A percentile compares a stretch with the other conserved stretches of the same genome.
Conservation (phyloP, 2,888 invertebrate genomes). For the Drosophila percnosoma region DNA sequence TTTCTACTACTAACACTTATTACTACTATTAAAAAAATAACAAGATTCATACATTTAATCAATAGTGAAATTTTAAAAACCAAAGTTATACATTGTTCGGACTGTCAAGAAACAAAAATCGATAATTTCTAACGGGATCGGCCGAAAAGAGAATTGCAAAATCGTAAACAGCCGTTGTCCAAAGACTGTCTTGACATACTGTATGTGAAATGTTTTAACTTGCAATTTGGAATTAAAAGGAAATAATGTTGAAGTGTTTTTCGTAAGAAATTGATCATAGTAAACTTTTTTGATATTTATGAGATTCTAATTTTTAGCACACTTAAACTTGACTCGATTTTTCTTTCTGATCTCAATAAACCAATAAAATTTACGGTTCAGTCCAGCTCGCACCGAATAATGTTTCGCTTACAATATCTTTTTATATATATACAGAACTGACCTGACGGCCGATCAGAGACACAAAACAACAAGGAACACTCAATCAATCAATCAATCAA, state of each 20-base stretch:
- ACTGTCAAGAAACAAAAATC: too few species aligned
- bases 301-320: neutral
- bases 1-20: too few species aligned
- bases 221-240: neutral
- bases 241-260: neutral
- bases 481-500: slow-evolving; percentile 1
- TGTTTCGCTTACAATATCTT: slow-evolving; percentile 14
- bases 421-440: slow-evolving; percentile 1
- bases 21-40: too few species aligned
- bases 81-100: too few species aligned
- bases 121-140: too few species aligned
- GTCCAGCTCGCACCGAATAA: slow-evolving; percentile 20
- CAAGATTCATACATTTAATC: too few species aligned
- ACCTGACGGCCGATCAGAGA: neutral
- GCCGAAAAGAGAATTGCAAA: too few species aligned
- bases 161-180: too few species aligned
- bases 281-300: neutral
- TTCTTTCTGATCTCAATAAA: neutral
- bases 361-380: neutral
- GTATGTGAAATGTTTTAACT: neutral
- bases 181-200: too few species aligned
- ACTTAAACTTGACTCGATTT: neutral
- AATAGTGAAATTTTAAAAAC: too few species aligned
- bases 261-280: neutral
- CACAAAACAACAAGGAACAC: slow-evolving; percentile 16